phyloP scores from a whole-genome alignment of 2,888 invertebrate species.

The Sesamia inferens region DNA sequence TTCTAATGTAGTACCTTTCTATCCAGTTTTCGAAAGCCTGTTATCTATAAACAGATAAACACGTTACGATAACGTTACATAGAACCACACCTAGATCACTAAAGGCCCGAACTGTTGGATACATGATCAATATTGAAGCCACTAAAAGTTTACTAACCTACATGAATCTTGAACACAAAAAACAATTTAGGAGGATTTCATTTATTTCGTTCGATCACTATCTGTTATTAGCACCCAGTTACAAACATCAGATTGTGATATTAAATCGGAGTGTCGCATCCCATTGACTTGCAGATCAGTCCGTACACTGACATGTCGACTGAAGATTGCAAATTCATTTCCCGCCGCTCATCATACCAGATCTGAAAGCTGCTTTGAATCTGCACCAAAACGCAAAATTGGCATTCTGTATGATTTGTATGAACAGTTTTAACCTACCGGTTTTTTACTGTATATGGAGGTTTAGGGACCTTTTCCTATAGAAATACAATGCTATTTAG shows the following conservation, averaged over 20 bases:
- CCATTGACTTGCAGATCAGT: constrained; percentile 58
- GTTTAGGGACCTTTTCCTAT: too few species aligned
- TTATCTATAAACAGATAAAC: constrained; percentile 33
- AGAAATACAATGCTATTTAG: too few species aligned
- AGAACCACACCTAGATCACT: neutral
- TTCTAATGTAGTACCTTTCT: constrained; percentile 17
- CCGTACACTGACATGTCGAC: constrained; percentile 36
- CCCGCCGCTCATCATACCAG: constrained; percentile 35
- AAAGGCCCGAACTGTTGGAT: neutral
- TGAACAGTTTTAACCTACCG: too few species aligned
- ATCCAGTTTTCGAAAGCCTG: constrained; percentile 29
- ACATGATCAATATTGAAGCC: neutral
- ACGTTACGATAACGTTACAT: constrained; percentile 14
- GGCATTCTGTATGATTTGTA: too few species aligned
- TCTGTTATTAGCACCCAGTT: constrained; percentile 16
- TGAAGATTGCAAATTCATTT: constrained; percentile 51
- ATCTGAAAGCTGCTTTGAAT: constrained; percentile 43
- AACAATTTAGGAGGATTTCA: neutral
- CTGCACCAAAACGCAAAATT: constrained; percentile 23
- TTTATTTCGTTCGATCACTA: constrained; percentile 6
- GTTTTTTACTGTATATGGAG: too few species aligned
- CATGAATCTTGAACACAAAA: constrained; percentile 6
- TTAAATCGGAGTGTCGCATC: constrained; percentile 35
- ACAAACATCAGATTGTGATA: constrained; percentile 26
- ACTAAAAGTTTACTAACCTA: neutral